Evolutionary conservation across 2,888 invertebrate species (phyloP), one percentile per base, ranked within the genome.

Genomic region (Piscicola geometra): DNA sequence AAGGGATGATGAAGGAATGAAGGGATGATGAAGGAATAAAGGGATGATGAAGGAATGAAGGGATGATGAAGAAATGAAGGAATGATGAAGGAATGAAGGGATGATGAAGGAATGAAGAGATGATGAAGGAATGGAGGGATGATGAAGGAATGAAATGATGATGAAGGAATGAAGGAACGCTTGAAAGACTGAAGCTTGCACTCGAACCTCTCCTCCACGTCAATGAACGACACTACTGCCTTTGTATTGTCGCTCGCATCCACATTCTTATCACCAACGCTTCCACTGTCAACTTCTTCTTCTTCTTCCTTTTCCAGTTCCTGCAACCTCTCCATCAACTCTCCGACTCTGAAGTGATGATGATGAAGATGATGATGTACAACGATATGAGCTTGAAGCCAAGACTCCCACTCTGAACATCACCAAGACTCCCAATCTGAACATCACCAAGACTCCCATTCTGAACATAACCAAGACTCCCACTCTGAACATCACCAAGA

Each of bases 281-380:
- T 9, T 15, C 35, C 25, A 25, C 25, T 41, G 30, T 70, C 70
- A 33, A 33, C 47, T 12, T 70, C 47, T 9, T 47, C 30, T 9
- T 73, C 52, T 15, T 41, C 66, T 33, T 68, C 50, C 5, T 52
- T 32, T 18, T 64, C 64, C 72, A 76, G 41, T 5, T 32, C 5
- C 2, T 41, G 33, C 18, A 79, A 47, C 66, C 52, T 60, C 64
- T 79, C 79, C 50, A 77, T 21, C 71, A 79, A n/a, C 70, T 79
- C 75, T 30, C 74, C 77, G 15, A 79, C 72, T 47, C 79, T 79
- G 71, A 52, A 75, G 47, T 21, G n/a, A 25, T n/a, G n/a, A 15
- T 25, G 9, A n/a, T 64, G 18, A 60, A 15, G 21, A 47, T 15
- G 21, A 47, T 47, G 50, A 21, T 47, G 21, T 47, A 47, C 21